Conservation (phyloP, 2,113 vertebrate genomes). For the Haemorhous mexicanus region DNA sequence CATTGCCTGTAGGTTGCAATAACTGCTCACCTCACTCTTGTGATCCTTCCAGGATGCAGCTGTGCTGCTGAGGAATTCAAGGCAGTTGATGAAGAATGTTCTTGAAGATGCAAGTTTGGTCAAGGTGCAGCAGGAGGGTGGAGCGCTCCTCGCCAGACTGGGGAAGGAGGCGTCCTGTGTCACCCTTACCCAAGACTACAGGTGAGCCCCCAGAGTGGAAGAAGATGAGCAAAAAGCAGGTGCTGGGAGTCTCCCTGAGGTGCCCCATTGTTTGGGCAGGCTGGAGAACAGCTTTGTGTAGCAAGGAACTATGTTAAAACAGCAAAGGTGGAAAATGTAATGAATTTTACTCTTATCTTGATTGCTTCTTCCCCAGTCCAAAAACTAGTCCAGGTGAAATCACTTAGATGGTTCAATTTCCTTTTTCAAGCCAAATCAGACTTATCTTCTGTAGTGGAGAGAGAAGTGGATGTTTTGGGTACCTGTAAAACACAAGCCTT, state of each 20-base stretch:
- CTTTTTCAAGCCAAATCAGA: neutral
- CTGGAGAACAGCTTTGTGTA: neutral
- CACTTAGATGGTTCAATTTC: neutral
- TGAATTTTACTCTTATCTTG: neutral
- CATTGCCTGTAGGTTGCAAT: neutral
- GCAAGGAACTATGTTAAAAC: neutral
- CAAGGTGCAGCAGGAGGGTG: conserved; percentile 86
- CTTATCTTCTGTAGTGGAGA: neutral
- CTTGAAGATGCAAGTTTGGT: conserved; percentile 82
- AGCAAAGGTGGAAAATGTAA: neutral
- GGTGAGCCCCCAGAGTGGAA: neutral
- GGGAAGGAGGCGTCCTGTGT: conserved; percentile 80
- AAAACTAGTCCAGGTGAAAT: neutral
- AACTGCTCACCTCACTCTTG: neutral
- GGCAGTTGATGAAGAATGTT: conserved; percentile 79
- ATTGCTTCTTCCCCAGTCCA: neutral
- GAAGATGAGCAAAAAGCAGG: neutral
- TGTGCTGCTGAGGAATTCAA: conserved; percentile 71
- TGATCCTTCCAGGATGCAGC: conserved; percentile 76
- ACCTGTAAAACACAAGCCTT: neutral
- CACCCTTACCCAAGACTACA: conserved; percentile 72
- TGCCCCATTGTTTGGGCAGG: rapidly evolving
- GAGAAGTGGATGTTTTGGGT: neutral
- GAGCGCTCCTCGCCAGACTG: conserved; percentile 78
- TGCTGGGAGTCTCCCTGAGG: neutral